phyloP scores from a whole-genome alignment of 2,888 invertebrate species.

The Campopleginae sp. region DNA sequence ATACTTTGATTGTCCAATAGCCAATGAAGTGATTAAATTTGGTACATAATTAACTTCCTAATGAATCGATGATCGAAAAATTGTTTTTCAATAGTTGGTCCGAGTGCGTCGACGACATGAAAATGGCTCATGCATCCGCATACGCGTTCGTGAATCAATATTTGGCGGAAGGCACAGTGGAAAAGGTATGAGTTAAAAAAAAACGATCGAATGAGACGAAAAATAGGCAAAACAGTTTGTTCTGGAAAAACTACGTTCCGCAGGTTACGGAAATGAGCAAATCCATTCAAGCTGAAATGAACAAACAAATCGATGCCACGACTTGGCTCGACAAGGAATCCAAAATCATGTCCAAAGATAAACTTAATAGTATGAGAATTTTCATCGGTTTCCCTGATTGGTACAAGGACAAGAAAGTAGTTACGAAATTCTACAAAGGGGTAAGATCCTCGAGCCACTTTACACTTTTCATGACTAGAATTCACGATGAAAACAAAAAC shows the following conservation, averaged over 20 bases:
- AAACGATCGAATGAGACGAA: neutral
- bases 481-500: neutral
- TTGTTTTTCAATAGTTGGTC: constrained; percentile 46
- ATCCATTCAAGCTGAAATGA: constrained; percentile 85
- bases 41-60: neutral
- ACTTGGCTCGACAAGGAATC: constrained; percentile 87
- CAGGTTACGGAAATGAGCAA: constrained; percentile 79
- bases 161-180: constrained; percentile 48
- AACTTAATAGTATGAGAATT: constrained; percentile 84
- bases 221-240: neutral
- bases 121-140: constrained; percentile 58
- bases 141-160: constrained; percentile 64
- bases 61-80: neutral
- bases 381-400: constrained; percentile 87
- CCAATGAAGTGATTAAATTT: neutral
- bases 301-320: constrained; percentile 84
- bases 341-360: constrained; percentile 84
- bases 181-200: constrained; percentile 37
- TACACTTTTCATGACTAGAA: neutral
- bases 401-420: constrained; percentile 84
- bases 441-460: constrained; percentile 78
- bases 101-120: constrained; percentile 61
- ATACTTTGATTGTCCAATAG: neutral
- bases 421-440: constrained; percentile 85
- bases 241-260: neutral